Conservation (phyloP, 1,140 invertebrate species). For the Onthophagus taurus region DNA sequence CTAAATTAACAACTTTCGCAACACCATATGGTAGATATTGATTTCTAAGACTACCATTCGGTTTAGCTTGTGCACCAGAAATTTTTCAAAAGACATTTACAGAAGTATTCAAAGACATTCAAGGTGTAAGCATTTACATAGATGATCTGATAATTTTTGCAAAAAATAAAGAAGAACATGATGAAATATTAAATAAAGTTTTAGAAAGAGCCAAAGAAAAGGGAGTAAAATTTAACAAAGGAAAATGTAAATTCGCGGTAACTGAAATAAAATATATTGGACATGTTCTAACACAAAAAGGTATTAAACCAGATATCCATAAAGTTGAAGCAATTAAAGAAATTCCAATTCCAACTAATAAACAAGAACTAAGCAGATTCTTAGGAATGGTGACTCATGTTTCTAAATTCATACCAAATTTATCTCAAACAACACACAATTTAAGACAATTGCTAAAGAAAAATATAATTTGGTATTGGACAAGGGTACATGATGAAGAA, state of each 20-base stretch:
- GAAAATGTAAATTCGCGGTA: slow-evolving; percentile 25
- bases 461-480: not conserved
- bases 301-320: slow-evolving; percentile 28
- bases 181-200: slow-evolving; percentile 25
- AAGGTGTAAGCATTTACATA: slow-evolving; percentile 25
- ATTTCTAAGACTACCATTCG: slow-evolving; percentile 29
- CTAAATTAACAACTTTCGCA: slow-evolving; percentile 19
- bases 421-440: slow-evolving; percentile 2
- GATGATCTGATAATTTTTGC: slow-evolving; percentile 20
- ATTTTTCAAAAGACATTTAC: slow-evolving; percentile 29
- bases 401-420: slow-evolving; percentile 6
- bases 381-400: slow-evolving; percentile 5
- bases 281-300: slow-evolving; percentile 27
- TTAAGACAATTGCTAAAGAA: slow-evolving; percentile 6
- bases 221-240: slow-evolving; percentile 32
- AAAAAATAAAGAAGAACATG: slow-evolving; percentile 21
- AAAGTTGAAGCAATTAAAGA: slow-evolving; percentile 25
- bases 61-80: slow-evolving; percentile 30
- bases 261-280: slow-evolving; percentile 30
- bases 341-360: slow-evolving; percentile 22
- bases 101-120: slow-evolving; percentile 26
- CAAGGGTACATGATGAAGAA: not conserved
- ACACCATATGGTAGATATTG: slow-evolving; percentile 21
- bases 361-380: slow-evolving; percentile 4
- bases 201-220: slow-evolving; percentile 16